Evolutionary conservation across 2,113 vertebrate species (phyloP).

Genomic region (Romanogobio albipinnatus): DNA sequence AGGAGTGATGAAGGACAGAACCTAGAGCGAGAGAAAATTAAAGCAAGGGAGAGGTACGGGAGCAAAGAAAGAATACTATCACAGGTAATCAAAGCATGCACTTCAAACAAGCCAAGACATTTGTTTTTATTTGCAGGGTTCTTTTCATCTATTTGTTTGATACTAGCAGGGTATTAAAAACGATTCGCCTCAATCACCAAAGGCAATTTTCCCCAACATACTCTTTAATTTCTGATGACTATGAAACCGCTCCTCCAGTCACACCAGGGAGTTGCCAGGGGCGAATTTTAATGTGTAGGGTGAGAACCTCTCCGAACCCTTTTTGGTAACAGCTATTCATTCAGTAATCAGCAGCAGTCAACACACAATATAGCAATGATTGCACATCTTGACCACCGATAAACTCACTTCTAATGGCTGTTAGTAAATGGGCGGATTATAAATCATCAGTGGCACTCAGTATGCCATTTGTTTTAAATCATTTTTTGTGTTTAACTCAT

Average conservation of each 20-base stretch:
- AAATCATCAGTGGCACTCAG: neutral
- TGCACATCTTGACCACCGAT: conserved; percentile 52
- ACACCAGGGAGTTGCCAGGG: conserved; percentile 36
- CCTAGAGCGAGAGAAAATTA: neutral
- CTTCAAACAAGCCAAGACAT: conserved; percentile 55
- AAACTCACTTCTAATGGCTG: conserved; percentile 1
- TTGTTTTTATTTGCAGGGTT: conserved; percentile 58
- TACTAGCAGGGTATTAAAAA: conserved; percentile 57
- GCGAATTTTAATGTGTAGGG: conserved; percentile 31
- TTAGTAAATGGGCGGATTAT: neutral
- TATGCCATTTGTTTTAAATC: neutral
- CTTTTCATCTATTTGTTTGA: conserved; percentile 53
- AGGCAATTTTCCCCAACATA: conserved; percentile 43
- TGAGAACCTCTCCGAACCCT: conserved; percentile 22
- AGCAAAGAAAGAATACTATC: conserved; percentile 35
- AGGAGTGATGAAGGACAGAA: neutral
- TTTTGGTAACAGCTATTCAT: conserved; percentile 59
- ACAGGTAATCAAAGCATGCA: conserved; percentile 47
- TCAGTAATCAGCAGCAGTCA: conserved; percentile 62
- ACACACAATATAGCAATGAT: conserved; percentile 46
- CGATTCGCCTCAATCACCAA: conserved; percentile 59
- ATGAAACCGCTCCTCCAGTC: conserved; percentile 18
- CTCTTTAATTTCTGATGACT: conserved; percentile 10
- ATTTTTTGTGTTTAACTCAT: conserved; percentile 1
- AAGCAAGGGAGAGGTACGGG: neutral